Evolutionary conservation across 1,140 invertebrate genomes (phyloP).

Genomic region (Bombus sibiricus): DNA sequence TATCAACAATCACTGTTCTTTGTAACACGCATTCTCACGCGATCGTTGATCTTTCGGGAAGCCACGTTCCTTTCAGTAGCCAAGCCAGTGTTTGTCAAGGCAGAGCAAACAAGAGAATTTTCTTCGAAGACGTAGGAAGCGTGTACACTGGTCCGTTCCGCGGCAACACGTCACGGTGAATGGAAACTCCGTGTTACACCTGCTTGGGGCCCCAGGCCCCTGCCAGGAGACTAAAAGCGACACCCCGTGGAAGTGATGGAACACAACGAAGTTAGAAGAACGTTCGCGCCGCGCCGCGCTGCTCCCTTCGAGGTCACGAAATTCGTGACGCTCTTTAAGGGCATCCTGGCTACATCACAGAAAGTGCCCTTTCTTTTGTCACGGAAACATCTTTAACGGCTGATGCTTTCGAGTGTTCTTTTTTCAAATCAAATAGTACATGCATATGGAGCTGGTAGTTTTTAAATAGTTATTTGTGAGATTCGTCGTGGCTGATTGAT

Average conservation of each 20-base stretch:
- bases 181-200: constrained; percentile 65
- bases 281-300: neutral
- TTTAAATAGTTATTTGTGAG: no score
- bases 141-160: neutral
- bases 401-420: neutral
- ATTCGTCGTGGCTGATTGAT: no score
- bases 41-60: neutral
- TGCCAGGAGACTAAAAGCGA: constrained; percentile 47
- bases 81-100: neutral
- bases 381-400: no score
- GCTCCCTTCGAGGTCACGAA: neutral
- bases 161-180: constrained; percentile 50
- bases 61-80: neutral
- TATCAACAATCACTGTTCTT: neutral
- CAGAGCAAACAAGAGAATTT: neutral
- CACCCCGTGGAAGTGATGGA: constrained; percentile 55
- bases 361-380: neutral
- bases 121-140: neutral
- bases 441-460: no score
- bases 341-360: neutral
- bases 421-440: no score
- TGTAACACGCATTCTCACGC: neutral
- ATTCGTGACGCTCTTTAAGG: neutral
- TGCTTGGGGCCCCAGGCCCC: constrained; percentile 42
- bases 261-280: constrained; percentile 15